Evolutionary conservation across 2,113 vertebrate species (phyloP).

Genomic region (Chitala chitala): DNA sequence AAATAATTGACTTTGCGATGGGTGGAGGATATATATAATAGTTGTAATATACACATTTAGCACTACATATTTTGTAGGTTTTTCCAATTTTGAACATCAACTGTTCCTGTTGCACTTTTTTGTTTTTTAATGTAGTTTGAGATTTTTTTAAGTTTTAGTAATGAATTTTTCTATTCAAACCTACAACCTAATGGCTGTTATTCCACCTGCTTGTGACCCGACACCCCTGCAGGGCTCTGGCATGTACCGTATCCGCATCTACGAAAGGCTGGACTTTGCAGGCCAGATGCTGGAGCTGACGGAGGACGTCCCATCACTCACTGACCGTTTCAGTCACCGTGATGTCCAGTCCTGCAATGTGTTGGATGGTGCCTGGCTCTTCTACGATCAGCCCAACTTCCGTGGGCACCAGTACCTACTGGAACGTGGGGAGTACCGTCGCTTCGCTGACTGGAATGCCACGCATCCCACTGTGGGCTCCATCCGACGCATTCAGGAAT

Average conservation of each 20-base stretch:
- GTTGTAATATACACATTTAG: too few species aligned
- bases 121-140: too few species aligned
- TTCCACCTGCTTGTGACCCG: background rate
- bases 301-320: constrained; percentile 39
- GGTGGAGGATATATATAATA: too few species aligned
- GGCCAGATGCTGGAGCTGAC: constrained; percentile 45
- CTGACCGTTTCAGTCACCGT: constrained; percentile 36
- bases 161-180: too few species aligned
- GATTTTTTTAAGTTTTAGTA: too few species aligned
- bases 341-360: constrained; percentile 43
- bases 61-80: too few species aligned
- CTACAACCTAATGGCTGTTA: background rate
- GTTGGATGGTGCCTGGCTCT: constrained; percentile 47
- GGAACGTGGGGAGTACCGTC: constrained; percentile 50
- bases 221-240: background rate
- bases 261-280: constrained; percentile 46
- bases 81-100: too few species aligned
- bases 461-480: constrained; percentile 41
- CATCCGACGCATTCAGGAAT: constrained; percentile 15
- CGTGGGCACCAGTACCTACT: constrained; percentile 40
- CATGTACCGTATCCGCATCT: constrained; percentile 45
- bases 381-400: constrained; percentile 43
- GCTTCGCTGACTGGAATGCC: constrained; percentile 46
- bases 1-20: too few species aligned
- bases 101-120: too few species aligned